Conservation (phyloP, 2,888 invertebrate species). For the Andricus curvator region DNA sequence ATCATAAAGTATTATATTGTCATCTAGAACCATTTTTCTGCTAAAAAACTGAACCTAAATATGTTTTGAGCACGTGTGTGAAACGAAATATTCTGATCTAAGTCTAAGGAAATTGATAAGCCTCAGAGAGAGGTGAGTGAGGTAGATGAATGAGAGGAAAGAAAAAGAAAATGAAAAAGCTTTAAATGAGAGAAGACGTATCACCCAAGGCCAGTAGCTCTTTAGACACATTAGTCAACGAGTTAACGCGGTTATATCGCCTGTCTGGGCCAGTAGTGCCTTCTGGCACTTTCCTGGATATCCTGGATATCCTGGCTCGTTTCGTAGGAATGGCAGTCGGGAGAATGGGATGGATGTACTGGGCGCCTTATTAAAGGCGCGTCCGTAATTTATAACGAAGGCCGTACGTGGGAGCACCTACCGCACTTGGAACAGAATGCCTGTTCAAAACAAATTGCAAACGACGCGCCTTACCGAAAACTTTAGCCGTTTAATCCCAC, state of each 20-base stretch:
- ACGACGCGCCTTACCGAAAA: conserved; percentile 20
- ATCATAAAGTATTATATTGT: no score
- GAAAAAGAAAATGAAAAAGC: conserved; percentile 11
- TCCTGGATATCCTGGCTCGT: conserved; percentile 13
- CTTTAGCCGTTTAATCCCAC: conserved; percentile 26
- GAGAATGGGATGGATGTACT: conserved; percentile 34
- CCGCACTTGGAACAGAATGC: conserved; percentile 25
- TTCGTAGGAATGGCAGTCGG: conserved; percentile 24
- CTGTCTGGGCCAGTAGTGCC: conserved; percentile 38
- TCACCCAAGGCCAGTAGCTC: conserved; percentile 32
- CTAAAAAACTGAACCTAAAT: no score
- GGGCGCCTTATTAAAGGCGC: conserved; percentile 56
- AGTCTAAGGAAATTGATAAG: background rate
- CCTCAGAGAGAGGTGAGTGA: background rate
- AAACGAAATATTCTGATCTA: no score
- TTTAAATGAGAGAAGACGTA: conserved; percentile 28
- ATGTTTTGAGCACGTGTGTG: no score
- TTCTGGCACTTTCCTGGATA: conserved; percentile 28
- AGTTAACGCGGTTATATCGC: conserved; percentile 40
- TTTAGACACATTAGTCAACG: conserved; percentile 41
- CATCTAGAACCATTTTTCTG: no score
- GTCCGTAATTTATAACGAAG: conserved; percentile 54
- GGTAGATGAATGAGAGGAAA: conserved; percentile 19
- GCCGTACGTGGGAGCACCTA: conserved; percentile 30
- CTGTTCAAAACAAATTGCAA: conserved; percentile 38